A percentile compares a stretch with the other conserved stretches of the same genome.
These are phyloP conservation scores for Actinemys pallida DNA, from an alignment of 2,113 vertebrate genomes.

Conservation along the genomic window DNA sequence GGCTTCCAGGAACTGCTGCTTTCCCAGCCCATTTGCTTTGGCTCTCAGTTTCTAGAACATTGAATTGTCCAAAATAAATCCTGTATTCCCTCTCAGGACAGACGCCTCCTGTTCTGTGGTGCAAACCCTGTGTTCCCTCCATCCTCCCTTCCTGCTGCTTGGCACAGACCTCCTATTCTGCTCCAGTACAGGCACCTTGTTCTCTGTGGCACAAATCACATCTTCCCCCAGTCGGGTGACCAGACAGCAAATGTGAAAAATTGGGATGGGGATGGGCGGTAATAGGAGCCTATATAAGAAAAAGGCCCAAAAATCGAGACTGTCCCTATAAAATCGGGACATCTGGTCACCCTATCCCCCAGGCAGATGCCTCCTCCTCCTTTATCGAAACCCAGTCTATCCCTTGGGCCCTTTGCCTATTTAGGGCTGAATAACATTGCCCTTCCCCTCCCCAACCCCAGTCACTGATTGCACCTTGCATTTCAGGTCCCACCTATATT, in stretches of 20 bases:
- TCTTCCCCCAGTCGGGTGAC: background rate
- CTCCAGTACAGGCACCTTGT: background rate
- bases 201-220: fast-evolving
- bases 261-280: too few relatives aligned
- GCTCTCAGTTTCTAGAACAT: fast-evolving
- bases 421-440: background rate
- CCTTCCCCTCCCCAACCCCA: background rate
- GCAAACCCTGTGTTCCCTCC: background rate
- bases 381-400: background rate
- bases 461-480: background rate
- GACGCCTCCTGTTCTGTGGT: background rate
- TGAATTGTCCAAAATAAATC: background rate
- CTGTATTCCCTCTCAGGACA: fast-evolving
- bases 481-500: background rate
- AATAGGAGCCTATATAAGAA: too few relatives aligned
- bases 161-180: background rate
- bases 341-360: background rate
- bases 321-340: too few relatives aligned
- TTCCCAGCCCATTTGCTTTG: constrained; percentile 59
- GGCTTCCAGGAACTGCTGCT: constrained; percentile 46
- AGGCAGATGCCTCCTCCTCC: background rate
- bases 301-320: too few relatives aligned
- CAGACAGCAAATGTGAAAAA: too few relatives aligned
- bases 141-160: background rate
- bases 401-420: background rate